A percentile compares a stretch with the other conserved stretches of the same genome.
phyloP scores from a whole-genome alignment of 92 coral and sea anemone genomes.

The Epizoanthus fatuus region DNA sequence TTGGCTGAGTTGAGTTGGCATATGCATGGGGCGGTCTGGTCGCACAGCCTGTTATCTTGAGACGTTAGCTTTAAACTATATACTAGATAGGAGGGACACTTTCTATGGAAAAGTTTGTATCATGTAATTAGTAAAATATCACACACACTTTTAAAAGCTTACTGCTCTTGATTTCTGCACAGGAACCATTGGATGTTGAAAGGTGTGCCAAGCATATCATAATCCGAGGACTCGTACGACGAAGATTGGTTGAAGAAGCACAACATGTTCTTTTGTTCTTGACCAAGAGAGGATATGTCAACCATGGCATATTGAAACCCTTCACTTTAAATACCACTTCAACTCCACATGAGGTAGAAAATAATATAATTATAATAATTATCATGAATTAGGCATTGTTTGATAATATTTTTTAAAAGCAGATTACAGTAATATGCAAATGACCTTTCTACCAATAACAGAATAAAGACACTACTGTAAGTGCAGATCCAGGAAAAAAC shows the following conservation, averaged over 20 bases:
- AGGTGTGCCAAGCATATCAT: slow-evolving; percentile 83
- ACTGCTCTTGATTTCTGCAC: neutral
- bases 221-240: slow-evolving; percentile 90
- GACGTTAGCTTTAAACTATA: no score
- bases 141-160: no score
- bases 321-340: slow-evolving; percentile 41
- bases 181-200: slow-evolving; percentile 87
- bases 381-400: neutral
- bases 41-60: no score
- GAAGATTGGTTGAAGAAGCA: slow-evolving; percentile 80
- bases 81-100: no score
- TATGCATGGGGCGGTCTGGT: no score
- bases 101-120: no score
- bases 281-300: slow-evolving; percentile 85
- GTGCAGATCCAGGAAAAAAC: no score
- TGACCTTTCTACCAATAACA: no score
- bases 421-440: neutral
- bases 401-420: neutral
- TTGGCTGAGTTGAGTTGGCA: no score
- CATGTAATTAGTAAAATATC: no score
- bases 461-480: no score
- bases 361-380: neutral
- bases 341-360: neutral
- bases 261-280: slow-evolving; percentile 68
- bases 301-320: slow-evolving; percentile 80